A percentile compares a stretch with the other conserved stretches of the same genome.
phyloP scores from a whole-genome alignment of 2,113 vertebrate species.

The Corythornis madagascariensis region DNA sequence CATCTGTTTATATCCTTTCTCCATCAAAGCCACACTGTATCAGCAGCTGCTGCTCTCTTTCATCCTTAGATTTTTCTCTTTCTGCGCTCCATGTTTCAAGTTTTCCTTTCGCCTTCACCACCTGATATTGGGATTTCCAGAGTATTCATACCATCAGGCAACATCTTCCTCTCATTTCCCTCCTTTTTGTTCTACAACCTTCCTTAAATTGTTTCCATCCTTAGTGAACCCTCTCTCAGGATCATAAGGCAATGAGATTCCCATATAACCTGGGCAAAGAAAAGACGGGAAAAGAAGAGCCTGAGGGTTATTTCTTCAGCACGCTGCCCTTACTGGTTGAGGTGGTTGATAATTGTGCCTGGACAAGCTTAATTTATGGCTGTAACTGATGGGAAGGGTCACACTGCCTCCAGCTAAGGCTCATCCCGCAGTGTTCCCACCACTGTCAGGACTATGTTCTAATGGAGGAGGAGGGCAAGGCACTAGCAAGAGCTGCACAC shows the following conservation, averaged over 20 bases:
- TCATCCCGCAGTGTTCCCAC: not conserved
- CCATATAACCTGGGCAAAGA: not conserved
- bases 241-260: not conserved
- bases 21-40: slow-evolving; percentile 1
- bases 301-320: not conserved
- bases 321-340: not conserved
- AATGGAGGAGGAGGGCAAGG: not conserved
- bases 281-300: not conserved
- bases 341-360: not conserved
- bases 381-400: not conserved
- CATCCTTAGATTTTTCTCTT: not conserved
- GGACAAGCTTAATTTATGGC: not conserved
- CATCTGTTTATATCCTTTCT: slow-evolving; percentile 9
- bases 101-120: not conserved
- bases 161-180: not conserved
- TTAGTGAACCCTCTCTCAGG: not conserved
- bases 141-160: not conserved
- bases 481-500: not conserved
- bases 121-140: not conserved
- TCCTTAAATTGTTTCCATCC: not conserved
- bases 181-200: not conserved
- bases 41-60: not conserved
- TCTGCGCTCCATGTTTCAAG: not conserved
- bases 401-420: not conserved
- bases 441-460: not conserved